Percentiles rank a stretch among this genome's conserved stretches.
These are phyloP conservation scores for Clepsis dumicolana DNA, from an alignment of 2,888 invertebrate species.

Conservation along the genomic window DNA sequence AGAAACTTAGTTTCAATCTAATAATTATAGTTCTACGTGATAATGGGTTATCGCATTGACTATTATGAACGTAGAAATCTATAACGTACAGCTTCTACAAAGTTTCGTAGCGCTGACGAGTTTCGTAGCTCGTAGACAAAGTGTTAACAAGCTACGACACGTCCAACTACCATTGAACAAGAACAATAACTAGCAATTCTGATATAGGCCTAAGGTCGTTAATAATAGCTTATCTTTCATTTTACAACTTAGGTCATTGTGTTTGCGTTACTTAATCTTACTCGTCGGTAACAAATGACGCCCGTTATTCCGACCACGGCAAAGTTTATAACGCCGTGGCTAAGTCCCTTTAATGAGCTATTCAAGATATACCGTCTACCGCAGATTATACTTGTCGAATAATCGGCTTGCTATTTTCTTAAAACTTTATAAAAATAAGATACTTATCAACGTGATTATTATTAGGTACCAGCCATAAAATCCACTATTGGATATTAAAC, in stretches of 20 bases:
- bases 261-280: conserved; percentile 16
- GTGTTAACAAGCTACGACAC: conserved; percentile 10
- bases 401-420: not conserved
- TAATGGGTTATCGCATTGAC: too few relatives aligned
- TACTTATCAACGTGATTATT: not conserved
- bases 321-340: conserved; percentile 11
- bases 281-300: conserved; percentile 16
- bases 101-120: conserved; percentile 1
- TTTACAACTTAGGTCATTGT: conserved; percentile 23
- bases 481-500: not conserved
- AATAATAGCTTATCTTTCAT: conserved; percentile 14
- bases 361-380: not conserved
- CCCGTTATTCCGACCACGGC: conserved; percentile 24
- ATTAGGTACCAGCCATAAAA: not conserved
- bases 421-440: not conserved
- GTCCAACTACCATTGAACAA: not conserved
- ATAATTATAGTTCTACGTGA: not conserved
- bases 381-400: not conserved
- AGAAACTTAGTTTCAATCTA: not conserved
- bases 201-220: conserved; percentile 6
- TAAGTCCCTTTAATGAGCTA: conserved; percentile 6
- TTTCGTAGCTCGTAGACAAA: conserved; percentile 6
- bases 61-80: not conserved
- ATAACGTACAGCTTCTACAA: conserved; percentile 17
- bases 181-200: conserved; percentile 18